Evolutionary conservation across 2,797 vertebrate genomes (phyloP).

Genomic region (Amazonetta brasiliensis): DNA sequence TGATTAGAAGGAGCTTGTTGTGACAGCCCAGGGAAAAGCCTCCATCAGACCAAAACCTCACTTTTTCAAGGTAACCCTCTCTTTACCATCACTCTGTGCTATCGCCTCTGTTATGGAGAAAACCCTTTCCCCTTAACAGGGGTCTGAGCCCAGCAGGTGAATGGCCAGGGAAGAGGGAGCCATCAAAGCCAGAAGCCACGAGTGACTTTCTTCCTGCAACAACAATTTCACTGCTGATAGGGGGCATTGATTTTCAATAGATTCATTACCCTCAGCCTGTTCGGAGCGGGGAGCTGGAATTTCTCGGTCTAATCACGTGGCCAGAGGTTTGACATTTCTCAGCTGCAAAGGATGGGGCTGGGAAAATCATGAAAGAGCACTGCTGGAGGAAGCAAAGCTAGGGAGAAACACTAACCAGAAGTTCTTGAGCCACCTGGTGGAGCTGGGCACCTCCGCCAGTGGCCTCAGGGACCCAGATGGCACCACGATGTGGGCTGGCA

Average conservation of each 20-base stretch:
- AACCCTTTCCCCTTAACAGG: neutral
- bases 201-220: constrained; percentile 29
- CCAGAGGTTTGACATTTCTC: neutral
- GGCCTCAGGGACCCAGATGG: neutral
- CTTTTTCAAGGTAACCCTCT: constrained; percentile 8
- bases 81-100: neutral
- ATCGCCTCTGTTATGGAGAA: neutral
- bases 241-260: constrained; percentile 54
- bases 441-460: neutral
- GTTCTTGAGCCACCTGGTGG: neutral
- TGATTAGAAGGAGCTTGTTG: neutral
- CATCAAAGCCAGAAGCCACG: constrained; percentile 5
- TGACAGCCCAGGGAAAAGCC: constrained; percentile 9
- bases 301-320: neutral
- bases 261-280: neutral
- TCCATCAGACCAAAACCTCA: neutral
- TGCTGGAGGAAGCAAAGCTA: neutral
- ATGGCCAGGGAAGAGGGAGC: neutral
- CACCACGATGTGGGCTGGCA: neutral
- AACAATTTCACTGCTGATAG: constrained; percentile 23
- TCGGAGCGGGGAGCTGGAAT: constrained; percentile 18
- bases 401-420: neutral
- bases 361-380: neutral
- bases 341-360: neutral
- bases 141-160: neutral